Base-by-base conservation (phyloP, 2,888 invertebrate genomes). In the Lissonota sp. region DNA sequence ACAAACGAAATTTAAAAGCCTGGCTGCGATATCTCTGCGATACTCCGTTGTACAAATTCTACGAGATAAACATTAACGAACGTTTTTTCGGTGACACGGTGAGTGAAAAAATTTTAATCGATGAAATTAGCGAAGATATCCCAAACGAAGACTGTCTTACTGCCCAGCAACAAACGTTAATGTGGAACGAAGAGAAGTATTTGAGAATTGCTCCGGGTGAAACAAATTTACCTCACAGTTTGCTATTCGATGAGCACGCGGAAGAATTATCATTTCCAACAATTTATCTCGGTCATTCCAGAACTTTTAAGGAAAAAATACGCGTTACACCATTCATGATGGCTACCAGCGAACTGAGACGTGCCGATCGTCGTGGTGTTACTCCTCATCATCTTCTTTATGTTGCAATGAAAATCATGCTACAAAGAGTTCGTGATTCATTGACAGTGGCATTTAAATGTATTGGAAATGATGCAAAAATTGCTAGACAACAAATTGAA, bases 321-420 rank as follows among this genome's bases (percentile, higher is more conserved):
- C 70, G 73, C 73, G 89, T 88, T 4, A 91, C 91, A 83, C 89
- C 90, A 37, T 91, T 85, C 85, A 90, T 88, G 90, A 89, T 91
- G 58, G 90, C 90, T 5, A 87, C 90, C 55, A 92, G 91, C 88
- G 92, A 93, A 82, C 44, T 92, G 81, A 83, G 91, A 84, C 87
- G 92, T 3, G 16, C 84, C 62, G 92, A 92, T 84, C 84, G 92
- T 74, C 91, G 92, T 69, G 92, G 88, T 79, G 90, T 87, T 70
- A 92, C 83, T 4, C 92, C 76, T 14, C 10, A 69, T 1, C 69
- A 83, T 46, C 37, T 80, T 12, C 88, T 93, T 63, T 92, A 93
- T 85, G 85, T 90, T 66, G 92, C 92, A 5, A 90, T 91, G 91
- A 92, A 93, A 80, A 90, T 90, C 6, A 64, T 93, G 82, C 85